Base-by-base conservation (phyloP, 2,888 invertebrate species). In the Saturnia pavonia region DNA sequence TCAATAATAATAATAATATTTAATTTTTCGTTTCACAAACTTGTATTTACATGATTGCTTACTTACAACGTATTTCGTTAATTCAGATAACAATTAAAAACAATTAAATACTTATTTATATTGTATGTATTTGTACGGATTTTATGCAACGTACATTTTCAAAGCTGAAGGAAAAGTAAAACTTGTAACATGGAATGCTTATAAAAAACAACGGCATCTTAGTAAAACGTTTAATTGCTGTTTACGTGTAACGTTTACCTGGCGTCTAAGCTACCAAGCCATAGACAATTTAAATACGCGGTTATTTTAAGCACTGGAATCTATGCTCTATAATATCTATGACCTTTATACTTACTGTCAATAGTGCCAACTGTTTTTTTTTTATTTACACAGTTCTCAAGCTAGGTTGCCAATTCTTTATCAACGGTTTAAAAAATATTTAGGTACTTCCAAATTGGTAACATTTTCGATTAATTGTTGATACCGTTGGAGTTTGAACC, bases 11-110 rank as follows among this genome's bases (percentile, higher is more conserved):
- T 92, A 88, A 86, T 88, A 83, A 83, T 86, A 51, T 86, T 85
- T 85, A 82, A 88, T 91, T 90, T 89, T 88, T 90, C 87, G 87
- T 85, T 88, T 89, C 90, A 91, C 89, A 91, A 91, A 91, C 87
- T 91, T 92, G 89, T 93, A 93, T 93, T 92, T 93, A 93, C 93
- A 93, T 89, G 90, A 91, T 90, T 84, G 86, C 84, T 87, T 87
- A 89, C 90, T 90, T 92, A 91, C 57, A 88, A 87, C 88, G 90
- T 81, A 85, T 82, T 85, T 84, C 83, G 87, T 85, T 84, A 79
- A 87, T 83, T 40, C 84, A 86, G 90, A 91, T 85, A 91, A 91
- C 90, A 88, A 88, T 89, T 85, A 87, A 89, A 87, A 84, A 87
- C 78, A 85, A 87, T 85, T 63, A 87, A 90, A 89, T 86, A 87